Conservation (phyloP, 2,797 vertebrate genomes). For the Adrianichthys oophorus region DNA sequence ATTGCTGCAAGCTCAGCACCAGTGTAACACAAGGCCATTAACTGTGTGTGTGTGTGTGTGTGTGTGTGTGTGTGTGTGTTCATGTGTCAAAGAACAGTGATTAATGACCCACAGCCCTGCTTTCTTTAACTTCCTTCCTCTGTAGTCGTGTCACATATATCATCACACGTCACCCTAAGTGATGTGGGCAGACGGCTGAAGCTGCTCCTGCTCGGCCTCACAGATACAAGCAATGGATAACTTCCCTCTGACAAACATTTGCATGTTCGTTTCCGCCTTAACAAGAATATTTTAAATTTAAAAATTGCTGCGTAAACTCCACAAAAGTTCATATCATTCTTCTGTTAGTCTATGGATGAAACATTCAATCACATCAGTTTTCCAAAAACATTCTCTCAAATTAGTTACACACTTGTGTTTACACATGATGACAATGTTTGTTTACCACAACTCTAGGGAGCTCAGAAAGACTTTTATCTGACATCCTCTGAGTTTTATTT, state of each 20-base stretch:
- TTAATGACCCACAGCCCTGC: slow-evolving; percentile 72
- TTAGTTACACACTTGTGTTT: too few species aligned
- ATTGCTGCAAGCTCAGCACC: slow-evolving; percentile 49
- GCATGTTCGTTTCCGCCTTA: slow-evolving; percentile 25
- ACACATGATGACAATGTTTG: too few species aligned
- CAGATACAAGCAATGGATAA: slow-evolving; percentile 43
- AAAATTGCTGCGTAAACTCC: too few species aligned
- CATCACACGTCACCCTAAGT: slow-evolving; percentile 64
- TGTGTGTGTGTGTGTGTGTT: slow-evolving; percentile 30
- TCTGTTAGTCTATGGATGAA: too few species aligned
- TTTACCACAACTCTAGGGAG: too few species aligned
- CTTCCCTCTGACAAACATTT: slow-evolving; percentile 34
- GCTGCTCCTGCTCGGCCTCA: slow-evolving; percentile 48
- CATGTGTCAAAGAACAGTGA: slow-evolving; percentile 68
- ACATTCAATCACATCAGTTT: too few species aligned
- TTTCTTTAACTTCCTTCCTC: slow-evolving; percentile 75
- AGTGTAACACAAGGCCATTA: slow-evolving; percentile 9
- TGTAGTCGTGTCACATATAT: slow-evolving; percentile 66
- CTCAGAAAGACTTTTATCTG: too few species aligned
- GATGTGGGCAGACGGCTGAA: slow-evolving; percentile 56
- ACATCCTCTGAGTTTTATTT: too few species aligned
- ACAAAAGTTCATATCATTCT: too few species aligned
- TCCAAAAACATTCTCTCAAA: too few species aligned
- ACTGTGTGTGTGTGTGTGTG: slow-evolving; percentile 15
- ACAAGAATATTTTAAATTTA: slow-evolving; percentile 5